phyloP scores from a whole-genome alignment of 1,140 invertebrate genomes.

The Vanessa tameamea region DNA sequence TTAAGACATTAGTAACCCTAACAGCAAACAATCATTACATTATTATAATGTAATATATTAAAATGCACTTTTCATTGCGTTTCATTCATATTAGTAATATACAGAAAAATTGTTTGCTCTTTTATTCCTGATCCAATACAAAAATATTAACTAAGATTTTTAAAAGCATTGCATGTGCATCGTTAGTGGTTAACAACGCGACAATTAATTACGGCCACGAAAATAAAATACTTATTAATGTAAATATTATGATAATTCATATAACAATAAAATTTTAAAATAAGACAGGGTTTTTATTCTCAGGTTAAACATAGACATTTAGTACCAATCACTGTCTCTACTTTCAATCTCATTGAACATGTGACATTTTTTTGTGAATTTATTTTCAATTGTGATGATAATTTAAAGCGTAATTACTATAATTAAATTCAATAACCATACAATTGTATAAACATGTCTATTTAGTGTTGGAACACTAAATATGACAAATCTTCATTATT shows the following conservation, averaged over 20 bases:
- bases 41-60: slow-evolving; percentile 19
- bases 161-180: neutral
- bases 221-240: slow-evolving; percentile 1
- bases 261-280: slow-evolving; percentile 5
- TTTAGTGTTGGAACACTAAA: too few species aligned
- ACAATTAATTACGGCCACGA: neutral
- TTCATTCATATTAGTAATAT: slow-evolving; percentile 7
- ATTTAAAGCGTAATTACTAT: slow-evolving; percentile 14
- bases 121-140: slow-evolving; percentile 1
- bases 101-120: slow-evolving; percentile 3
- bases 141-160: slow-evolving; percentile 8
- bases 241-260: neutral
- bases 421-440: slow-evolving; percentile 1
- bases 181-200: too few species aligned
- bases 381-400: slow-evolving; percentile 6
- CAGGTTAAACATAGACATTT: neutral
- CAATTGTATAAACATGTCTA: neutral
- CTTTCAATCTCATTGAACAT: neutral
- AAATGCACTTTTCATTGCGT: neutral
- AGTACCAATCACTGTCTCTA: neutral
- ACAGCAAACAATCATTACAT: slow-evolving; percentile 13
- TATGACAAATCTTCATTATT: slow-evolving; percentile 12
- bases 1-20: neutral
- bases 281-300: neutral
- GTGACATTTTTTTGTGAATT: neutral